Conservation (phyloP, 2,888 invertebrate genomes). For the Embidobia sp. region DNA sequence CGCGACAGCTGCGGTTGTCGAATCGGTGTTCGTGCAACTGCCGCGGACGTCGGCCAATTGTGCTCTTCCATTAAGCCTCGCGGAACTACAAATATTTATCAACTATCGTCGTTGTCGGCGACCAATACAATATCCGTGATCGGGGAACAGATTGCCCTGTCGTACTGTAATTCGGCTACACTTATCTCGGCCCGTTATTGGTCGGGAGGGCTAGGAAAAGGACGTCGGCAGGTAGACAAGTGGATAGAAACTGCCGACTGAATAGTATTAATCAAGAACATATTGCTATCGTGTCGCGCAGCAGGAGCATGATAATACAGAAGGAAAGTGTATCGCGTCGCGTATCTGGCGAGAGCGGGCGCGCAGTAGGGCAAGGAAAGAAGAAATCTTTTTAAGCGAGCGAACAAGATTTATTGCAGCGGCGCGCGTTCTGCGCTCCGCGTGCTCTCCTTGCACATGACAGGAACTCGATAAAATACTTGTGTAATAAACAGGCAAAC, state of each 20-base stretch:
- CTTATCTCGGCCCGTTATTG: no score
- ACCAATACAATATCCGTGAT: not conserved
- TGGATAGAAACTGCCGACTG: slow-evolving; percentile 64
- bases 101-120: slow-evolving; percentile 11
- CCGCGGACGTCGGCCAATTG: not conserved
- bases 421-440: slow-evolving; percentile 49
- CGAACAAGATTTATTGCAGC: slow-evolving; percentile 68
- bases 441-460: slow-evolving; percentile 71
- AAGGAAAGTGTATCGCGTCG: slow-evolving; percentile 44
- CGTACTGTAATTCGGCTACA: slow-evolving; percentile 14
- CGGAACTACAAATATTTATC: slow-evolving; percentile 23
- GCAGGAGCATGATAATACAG: slow-evolving; percentile 40
- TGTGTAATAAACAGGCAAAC: slow-evolving; percentile 74
- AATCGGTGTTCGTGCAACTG: no score
- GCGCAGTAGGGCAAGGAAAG: slow-evolving; percentile 31
- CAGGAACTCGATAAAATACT: slow-evolving; percentile 78
- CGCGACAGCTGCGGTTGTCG: no score
- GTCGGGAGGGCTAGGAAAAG: not conserved
- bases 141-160: slow-evolving; percentile 3
- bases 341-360: slow-evolving; percentile 12
- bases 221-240: slow-evolving; percentile 28
- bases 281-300: slow-evolving; percentile 62
- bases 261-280: slow-evolving; percentile 69
- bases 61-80: slow-evolving; percentile 5
- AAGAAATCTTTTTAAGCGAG: slow-evolving; percentile 66